Evolutionary conservation across 1,140 invertebrate genomes (phyloP).

Genomic region (Proales similis): DNA sequence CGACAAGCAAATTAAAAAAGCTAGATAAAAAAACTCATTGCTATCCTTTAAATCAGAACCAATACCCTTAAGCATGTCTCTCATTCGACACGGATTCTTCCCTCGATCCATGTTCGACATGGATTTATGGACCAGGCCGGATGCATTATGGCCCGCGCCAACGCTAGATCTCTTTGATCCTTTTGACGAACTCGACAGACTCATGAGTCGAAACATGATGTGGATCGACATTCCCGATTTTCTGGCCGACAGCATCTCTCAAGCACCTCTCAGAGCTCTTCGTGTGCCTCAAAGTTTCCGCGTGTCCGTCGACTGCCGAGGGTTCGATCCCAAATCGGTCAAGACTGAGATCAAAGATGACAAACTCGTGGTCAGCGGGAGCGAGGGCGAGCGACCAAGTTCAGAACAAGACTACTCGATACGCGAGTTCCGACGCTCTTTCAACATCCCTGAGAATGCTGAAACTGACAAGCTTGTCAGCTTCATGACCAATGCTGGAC

Average conservation of each 20-base stretch:
- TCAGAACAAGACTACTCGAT: constrained; percentile 7
- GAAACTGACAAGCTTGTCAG: not conserved
- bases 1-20: too few species aligned
- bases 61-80: not conserved
- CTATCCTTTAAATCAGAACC: not conserved
- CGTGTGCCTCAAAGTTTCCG: not conserved
- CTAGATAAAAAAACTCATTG: too few species aligned
- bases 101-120: not conserved
- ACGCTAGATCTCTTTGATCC: not conserved
- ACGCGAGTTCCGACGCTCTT: constrained; percentile 5
- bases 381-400: not conserved
- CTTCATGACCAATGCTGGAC: constrained; percentile 3
- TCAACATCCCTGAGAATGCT: constrained; percentile 5
- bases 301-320: constrained; percentile 10
- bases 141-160: constrained; percentile 5
- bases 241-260: not conserved
- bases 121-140: not conserved
- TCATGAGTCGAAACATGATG: not conserved
- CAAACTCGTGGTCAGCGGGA: not conserved
- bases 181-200: not conserved
- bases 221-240: not conserved
- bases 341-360: not conserved
- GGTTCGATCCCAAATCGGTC: not conserved
- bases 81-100: constrained; percentile 6
- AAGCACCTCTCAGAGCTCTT: too few species aligned